phyloP scores from a whole-genome alignment of 2,797 vertebrate genomes.

The Odontamblyopus lacepedii region DNA sequence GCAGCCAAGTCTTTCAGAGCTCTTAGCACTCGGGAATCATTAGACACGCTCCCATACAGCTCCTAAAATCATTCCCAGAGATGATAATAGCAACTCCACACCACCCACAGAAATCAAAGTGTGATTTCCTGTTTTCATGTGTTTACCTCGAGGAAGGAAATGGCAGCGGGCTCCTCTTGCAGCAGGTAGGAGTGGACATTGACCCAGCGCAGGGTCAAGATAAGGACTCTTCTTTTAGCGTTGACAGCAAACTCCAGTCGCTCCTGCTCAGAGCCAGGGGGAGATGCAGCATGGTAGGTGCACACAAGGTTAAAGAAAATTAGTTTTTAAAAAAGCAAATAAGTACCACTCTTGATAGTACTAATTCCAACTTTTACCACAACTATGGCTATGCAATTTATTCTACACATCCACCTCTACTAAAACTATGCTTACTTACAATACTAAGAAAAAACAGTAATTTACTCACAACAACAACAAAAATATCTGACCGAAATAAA shows the following conservation, averaged over 20 bases:
- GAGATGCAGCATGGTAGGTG: slow-evolving; percentile 91
- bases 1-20: slow-evolving; percentile 90
- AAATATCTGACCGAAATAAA: neutral
- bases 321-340: neutral
- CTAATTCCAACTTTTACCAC: neutral
- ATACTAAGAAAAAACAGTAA: neutral
- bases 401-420: neutral
- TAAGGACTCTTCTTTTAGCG: slow-evolving; percentile 88
- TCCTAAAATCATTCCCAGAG: slow-evolving; percentile 75
- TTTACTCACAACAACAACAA: neutral
- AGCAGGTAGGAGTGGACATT: slow-evolving; percentile 85
- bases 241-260: slow-evolving; percentile 90
- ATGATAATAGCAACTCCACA: neutral
- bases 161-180: slow-evolving; percentile 89
- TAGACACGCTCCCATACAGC: slow-evolving; percentile 90
- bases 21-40: slow-evolving; percentile 89
- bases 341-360: neutral
- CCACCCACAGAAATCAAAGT: neutral
- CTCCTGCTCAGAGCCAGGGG: slow-evolving; percentile 94
- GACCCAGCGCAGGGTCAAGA: slow-evolving; percentile 90
- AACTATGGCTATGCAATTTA: neutral
- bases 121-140: neutral
- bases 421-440: neutral
- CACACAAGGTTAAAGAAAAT: slow-evolving; percentile 82
- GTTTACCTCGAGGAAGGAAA: slow-evolving; percentile 91